phyloP scores from a whole-genome alignment of 2,888 invertebrate genomes.

The Syrphus vitripennis region DNA sequence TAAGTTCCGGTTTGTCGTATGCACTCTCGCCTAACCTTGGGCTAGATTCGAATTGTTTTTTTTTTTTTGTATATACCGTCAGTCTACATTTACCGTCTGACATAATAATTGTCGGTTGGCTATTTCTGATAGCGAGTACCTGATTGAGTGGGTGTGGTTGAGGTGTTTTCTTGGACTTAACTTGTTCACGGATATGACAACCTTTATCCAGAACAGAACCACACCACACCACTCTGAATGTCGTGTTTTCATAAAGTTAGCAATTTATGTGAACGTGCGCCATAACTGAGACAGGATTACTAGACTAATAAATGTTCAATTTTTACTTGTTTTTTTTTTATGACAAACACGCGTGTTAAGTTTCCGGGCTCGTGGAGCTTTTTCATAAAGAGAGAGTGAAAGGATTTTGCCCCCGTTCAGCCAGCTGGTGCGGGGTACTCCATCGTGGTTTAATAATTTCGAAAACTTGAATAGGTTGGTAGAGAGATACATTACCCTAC shows the following conservation, averaged over 20 bases:
- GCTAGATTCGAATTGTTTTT: conserved; percentile 38
- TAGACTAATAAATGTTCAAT: conserved; percentile 35
- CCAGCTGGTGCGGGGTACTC: conserved; percentile 1
- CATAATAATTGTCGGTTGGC: conserved; percentile 29
- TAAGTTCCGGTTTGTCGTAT: conserved; percentile 56
- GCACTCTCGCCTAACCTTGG: conserved; percentile 58
- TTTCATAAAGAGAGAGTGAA: conserved; percentile 15
- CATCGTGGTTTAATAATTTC: conserved; percentile 42
- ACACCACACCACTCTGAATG: neutral
- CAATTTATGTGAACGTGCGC: conserved; percentile 45
- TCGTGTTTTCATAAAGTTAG: conserved; percentile 20
- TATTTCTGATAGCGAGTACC: neutral
- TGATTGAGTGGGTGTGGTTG: conserved; percentile 50
- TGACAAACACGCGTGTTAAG: neutral
- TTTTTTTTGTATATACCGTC: conserved; percentile 7
- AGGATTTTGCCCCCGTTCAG: conserved; percentile 12
- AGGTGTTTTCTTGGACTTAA: conserved; percentile 36
- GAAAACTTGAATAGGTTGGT: neutral
- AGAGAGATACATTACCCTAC: neutral
- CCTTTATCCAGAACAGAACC: too few relatives aligned
- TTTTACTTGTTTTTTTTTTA: conserved; percentile 1
- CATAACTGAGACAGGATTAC: conserved; percentile 50
- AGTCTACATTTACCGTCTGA: conserved; percentile 39
- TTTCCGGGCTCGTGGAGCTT: conserved; percentile 35
- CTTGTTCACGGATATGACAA: conserved; percentile 60